These are phyloP conservation scores for Anarhynchus alexandrinus DNA, from an alignment of 2,113 vertebrate genomes.

Conservation along the genomic window DNA sequence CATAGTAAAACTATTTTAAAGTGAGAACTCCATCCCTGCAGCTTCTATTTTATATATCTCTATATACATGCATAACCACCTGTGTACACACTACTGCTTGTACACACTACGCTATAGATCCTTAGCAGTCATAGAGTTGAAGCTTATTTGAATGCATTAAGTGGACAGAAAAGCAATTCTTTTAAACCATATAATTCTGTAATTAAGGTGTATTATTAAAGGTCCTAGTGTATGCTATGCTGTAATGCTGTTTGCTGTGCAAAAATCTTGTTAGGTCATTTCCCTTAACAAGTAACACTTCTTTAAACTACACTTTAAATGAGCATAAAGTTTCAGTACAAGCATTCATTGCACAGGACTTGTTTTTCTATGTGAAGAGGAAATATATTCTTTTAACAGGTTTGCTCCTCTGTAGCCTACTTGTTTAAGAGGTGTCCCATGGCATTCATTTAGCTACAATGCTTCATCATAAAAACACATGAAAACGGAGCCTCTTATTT, in stretches of 20 bases:
- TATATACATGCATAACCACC: neutral
- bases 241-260: constrained; percentile 10
- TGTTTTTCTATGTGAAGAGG: constrained; percentile 39
- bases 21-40: neutral
- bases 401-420: constrained; percentile 55
- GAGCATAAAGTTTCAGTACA: constrained; percentile 38
- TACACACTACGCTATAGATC: neutral
- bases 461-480: constrained; percentile 61
- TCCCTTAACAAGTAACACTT: constrained; percentile 51
- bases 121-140: neutral
- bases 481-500: constrained; percentile 68
- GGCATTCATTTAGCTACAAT: constrained; percentile 69
- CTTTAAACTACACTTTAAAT: constrained; percentile 25
- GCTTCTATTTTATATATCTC: neutral
- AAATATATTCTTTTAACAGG: constrained; percentile 66
- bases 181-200: neutral
- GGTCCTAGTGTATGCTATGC: neutral
- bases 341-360: constrained; percentile 44
- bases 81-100: neutral
- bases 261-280: constrained; percentile 55
- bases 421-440: constrained; percentile 65
- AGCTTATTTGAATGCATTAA: neutral
- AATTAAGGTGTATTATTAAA: constrained; percentile 33
- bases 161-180: constrained; percentile 32
- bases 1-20: neutral